Evolutionary conservation across 2,888 invertebrate genomes (phyloP), one percentile per base, ranked within the genome.

Genomic region (Stenchaetothrips biformis): DNA sequence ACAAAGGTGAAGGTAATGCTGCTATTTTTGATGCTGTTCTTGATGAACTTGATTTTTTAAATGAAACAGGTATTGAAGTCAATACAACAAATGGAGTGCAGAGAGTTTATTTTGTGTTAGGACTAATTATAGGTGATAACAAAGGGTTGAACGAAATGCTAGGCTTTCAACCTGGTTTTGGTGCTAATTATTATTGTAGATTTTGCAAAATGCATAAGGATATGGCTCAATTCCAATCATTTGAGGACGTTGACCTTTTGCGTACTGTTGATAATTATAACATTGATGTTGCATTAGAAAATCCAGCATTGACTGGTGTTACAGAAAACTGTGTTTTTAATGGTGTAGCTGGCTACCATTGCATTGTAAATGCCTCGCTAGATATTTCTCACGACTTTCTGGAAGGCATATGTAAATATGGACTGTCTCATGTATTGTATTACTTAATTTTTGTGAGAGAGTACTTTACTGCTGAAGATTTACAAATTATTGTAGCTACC

Each of bases 101-200:
- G 8, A 9, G 62, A 16, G 6, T 62, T 62, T 62, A 62, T 18
- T 62, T 62, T 62, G 62, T 62, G 62, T 8, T 62, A 18, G 18
- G 13, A 62, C n/a, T n/a, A n/a, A n/a, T n/a, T n/a, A n/a, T n/a
- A n/a, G n/a, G n/a, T n/a, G n/a, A n/a, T n/a, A n/a, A 62, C 62
- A 62, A 62, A 18, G 78, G 79, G 9, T 49, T 80, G 9, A 79
- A 82, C 49, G 49, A 47, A 3, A 49, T 78, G 18, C 78, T 81
- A 16, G 82, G 80, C n/a, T 79, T 81, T 74, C 25, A 48, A 18
- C 27, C 25, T 48, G 79, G 80, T 78, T 82, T 82, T 21, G 77
- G 8, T 48, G 77, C 21, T 18, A 79, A 81, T 27, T 81, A 74
- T 67, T 81, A 21, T 49, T 81, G 81, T 79, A 79, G 81, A 80